A percentile compares a stretch with the other conserved stretches of the same genome.
Conservation (phyloP, 2,888 invertebrate species). For the Zootermopsis nevadensis region DNA sequence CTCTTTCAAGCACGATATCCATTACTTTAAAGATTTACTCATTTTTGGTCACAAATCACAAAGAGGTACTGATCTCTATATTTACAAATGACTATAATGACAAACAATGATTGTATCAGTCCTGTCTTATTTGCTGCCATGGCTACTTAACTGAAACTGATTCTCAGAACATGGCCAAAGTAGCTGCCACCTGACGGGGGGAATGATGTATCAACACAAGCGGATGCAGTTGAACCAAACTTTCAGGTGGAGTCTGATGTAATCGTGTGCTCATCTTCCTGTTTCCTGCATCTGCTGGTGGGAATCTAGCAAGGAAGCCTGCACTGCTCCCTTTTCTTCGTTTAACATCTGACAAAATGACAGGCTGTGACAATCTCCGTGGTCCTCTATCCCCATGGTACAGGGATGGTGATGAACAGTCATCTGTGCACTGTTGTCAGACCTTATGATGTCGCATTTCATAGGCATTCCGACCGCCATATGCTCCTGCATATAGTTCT, state of each 20-base stretch:
- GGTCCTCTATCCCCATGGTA: constrained; percentile 30
- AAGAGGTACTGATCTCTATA: constrained; percentile 5
- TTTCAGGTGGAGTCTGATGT: not conserved
- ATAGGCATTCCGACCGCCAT: constrained; percentile 72
- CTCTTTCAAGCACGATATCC: not conserved
- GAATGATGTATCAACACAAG: constrained; percentile 39
- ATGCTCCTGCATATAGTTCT: constrained; percentile 79
- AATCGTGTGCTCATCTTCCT: constrained; percentile 1
- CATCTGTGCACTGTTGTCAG: constrained; percentile 62
- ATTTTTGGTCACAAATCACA: constrained; percentile 39
- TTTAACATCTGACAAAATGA: constrained; percentile 26
- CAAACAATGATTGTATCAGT: not conserved
- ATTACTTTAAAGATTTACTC: not conserved
- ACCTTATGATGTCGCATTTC: constrained; percentile 83
- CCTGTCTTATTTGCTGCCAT: not conserved
- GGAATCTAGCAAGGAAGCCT: constrained; percentile 5
- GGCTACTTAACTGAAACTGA: not conserved
- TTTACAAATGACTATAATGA: not conserved
- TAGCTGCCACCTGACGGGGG: constrained; percentile 43
- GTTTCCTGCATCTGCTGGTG: constrained; percentile 13
- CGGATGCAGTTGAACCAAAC: constrained; percentile 43
- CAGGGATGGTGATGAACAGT: constrained; percentile 17
- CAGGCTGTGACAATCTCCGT: constrained; percentile 22
- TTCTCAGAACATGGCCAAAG: constrained; percentile 44
- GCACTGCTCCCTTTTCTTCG: constrained; percentile 12